Conservation (phyloP, 2,797 vertebrate species). For the Columba guinea region DNA sequence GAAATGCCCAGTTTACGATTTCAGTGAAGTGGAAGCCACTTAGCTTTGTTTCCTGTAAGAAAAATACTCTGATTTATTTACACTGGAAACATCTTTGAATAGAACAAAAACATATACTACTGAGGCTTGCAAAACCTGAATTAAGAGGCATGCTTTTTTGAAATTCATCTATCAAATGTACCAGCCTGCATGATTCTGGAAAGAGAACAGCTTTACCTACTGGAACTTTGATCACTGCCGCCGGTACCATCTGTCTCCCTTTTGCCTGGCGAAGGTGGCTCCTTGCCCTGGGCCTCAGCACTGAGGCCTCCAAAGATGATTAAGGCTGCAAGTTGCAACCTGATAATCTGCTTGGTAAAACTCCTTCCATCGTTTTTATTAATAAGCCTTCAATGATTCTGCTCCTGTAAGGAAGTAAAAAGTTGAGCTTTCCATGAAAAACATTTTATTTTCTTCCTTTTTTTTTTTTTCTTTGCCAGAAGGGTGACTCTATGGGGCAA, state of each 20-base stretch:
- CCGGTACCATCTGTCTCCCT: conserved; percentile 3
- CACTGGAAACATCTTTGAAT: background rate
- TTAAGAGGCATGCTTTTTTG: background rate
- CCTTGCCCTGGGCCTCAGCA: background rate
- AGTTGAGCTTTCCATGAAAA: background rate
- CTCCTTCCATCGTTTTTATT: background rate
- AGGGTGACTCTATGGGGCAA: background rate
- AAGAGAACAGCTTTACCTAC: background rate
- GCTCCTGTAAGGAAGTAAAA: background rate
- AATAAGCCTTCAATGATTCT: background rate
- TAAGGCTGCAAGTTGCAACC: background rate
- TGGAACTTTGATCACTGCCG: background rate
- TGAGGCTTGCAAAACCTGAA: background rate
- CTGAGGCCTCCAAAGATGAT: background rate
- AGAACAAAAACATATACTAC: background rate
- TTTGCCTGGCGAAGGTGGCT: background rate
- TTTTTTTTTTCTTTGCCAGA: background rate
- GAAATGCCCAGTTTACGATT: background rate
- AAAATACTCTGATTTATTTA: background rate
- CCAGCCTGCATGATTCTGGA: background rate
- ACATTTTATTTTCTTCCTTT: background rate
- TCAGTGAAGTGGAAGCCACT: background rate
- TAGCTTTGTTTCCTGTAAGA: background rate
- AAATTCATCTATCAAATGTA: background rate
- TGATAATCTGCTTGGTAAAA: background rate